A percentile compares a stretch with the other conserved stretches of the same genome.
phyloP scores from a whole-genome alignment of 2,888 invertebrate genomes.

The Atherix ibis region DNA sequence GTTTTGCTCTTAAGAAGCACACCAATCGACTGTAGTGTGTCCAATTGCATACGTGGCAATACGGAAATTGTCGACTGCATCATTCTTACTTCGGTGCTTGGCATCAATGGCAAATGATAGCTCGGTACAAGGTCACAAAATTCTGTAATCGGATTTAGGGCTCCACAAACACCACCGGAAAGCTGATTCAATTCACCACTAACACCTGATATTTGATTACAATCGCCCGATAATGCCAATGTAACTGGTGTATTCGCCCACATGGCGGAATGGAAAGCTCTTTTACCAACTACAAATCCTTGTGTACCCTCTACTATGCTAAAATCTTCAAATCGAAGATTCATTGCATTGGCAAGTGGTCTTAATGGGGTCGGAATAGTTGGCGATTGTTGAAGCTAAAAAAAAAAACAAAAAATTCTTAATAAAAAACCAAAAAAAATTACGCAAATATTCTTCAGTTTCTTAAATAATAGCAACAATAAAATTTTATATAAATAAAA shows the following conservation, averaged over 20 bases:
- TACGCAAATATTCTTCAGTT: too few species aligned
- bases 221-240: constrained; percentile 45
- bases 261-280: constrained; percentile 58
- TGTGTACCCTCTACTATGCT: constrained; percentile 38
- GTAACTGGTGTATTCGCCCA: constrained; percentile 58
- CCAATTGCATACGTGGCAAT: constrained; percentile 55
- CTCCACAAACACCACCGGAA: constrained; percentile 50
- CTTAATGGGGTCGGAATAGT: constrained; percentile 51
- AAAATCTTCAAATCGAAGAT: constrained; percentile 60
- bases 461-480: not conserved
- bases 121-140: constrained; percentile 63
- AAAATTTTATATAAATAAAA: not conserved
- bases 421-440: not conserved
- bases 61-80: constrained; percentile 67
- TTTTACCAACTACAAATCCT: constrained; percentile 46
- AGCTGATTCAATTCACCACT: constrained; percentile 37
- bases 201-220: constrained; percentile 37
- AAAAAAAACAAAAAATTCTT: constrained; percentile 2
- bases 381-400: constrained; percentile 51
- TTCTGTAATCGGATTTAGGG: constrained; percentile 59
- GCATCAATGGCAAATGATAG: constrained; percentile 42
- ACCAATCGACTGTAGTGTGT: constrained; percentile 57
- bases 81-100: constrained; percentile 43
- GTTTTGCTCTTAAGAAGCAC: constrained; percentile 41
- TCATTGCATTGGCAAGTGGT: constrained; percentile 54